Base-by-base conservation (phyloP, 1,140 invertebrate genomes). In the Scaptomyza pallida region DNA sequence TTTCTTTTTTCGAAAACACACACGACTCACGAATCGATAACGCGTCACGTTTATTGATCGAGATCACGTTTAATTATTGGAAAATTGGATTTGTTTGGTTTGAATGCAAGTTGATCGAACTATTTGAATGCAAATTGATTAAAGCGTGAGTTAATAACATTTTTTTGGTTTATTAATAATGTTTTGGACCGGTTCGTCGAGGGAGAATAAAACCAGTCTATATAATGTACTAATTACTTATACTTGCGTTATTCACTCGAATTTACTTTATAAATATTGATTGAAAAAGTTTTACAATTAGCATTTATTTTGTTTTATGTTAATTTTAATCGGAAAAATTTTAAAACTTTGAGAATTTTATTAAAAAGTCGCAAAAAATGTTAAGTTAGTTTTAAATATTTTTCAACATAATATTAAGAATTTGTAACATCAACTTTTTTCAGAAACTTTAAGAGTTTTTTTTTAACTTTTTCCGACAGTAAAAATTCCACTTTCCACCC, bases 181-280 rank as follows among this genome's bases (percentile, higher is more conserved):
- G n/a, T n/a, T n/a, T 12, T 10, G 26, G 9, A 70, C 67, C 67
- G 67, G 67, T 70, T 70, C 19, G 8, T 19, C 30, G 41, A 45
- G 16, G 37, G 4, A 54, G n/a, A 23, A 19, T 30, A 45, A 30
- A 62, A 62, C 59, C 41, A 70, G 67, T 62, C 62, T 43, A 55
- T 21, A 40, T 0, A 54, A 17, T 45, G 21, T 30, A 35, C 44
- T 26, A 44, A 15, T 16, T 41, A 8, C 40, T 37, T 37, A 33
- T 10, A 33, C 12, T n/a, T 15, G n/a, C 5, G 41, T 41, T 55
- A 4, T 57, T 17, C 17, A 17, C 4, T 12, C 37, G n/a, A n/a
- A 37, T n/a, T 3, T 37, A 30, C 9, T 37, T n/a, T 37, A 1
- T 30, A 1, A 35, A 35, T 35, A 35, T 35, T n/a, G 0, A 37